These are phyloP conservation scores for Setophaga coronata DNA, from an alignment of 2,113 vertebrate species.

Conservation along the genomic window DNA sequence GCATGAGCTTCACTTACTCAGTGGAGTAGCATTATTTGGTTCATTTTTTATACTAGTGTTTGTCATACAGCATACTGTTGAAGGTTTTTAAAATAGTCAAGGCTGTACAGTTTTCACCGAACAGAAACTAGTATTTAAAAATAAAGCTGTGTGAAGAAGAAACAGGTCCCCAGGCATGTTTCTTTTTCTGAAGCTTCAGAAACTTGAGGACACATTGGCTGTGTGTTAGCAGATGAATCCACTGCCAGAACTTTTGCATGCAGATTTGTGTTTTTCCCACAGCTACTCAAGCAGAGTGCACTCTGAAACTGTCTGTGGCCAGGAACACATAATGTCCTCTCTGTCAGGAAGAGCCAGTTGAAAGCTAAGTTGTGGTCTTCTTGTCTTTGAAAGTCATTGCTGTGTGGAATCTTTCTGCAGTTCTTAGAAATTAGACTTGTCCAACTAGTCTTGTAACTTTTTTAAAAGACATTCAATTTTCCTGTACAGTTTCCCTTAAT, in stretches of 20 bases:
- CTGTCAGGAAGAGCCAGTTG: not conserved
- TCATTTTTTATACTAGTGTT: constrained; percentile 57
- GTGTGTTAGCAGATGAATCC: constrained; percentile 17
- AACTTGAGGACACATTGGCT: constrained; percentile 8
- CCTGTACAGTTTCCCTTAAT: not conserved
- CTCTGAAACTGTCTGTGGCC: not conserved
- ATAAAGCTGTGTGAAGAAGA: constrained; percentile 55
- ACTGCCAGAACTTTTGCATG: not conserved
- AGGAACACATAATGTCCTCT: not conserved
- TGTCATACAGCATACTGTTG: constrained; percentile 51
- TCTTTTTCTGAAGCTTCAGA: constrained; percentile 35
- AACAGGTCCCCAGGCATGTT: constrained; percentile 40
- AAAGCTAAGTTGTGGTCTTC: not conserved
- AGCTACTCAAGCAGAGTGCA: not conserved
- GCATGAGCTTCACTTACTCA: constrained; percentile 5
- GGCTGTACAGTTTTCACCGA: constrained; percentile 49
- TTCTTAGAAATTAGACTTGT: not conserved
- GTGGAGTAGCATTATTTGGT: constrained; percentile 38
- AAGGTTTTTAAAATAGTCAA: constrained; percentile 62
- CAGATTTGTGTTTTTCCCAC: not conserved
- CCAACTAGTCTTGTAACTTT: not conserved
- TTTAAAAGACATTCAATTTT: not conserved
- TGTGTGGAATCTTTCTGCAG: not conserved
- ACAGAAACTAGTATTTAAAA: constrained; percentile 62
- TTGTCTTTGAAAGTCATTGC: not conserved